These are phyloP conservation scores for Augochlorella aurata DNA, from an alignment of 2,888 invertebrate genomes.

Conservation along the genomic window DNA sequence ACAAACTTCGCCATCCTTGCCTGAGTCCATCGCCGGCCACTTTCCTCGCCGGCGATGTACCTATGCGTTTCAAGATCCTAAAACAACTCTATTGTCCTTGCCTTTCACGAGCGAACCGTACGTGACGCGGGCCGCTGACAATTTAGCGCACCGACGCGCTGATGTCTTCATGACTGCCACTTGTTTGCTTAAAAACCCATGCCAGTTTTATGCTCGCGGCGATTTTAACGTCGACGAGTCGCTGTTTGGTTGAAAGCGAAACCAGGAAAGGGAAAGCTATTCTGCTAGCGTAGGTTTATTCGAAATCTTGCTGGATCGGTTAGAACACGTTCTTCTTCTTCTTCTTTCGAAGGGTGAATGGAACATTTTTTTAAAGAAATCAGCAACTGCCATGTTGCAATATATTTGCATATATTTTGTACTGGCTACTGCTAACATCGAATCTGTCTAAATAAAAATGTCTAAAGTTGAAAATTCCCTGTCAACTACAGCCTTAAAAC, in stretches of 20 bases:
- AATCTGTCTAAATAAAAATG: no score
- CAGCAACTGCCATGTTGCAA: no score
- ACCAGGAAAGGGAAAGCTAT: not conserved
- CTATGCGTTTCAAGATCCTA: constrained; percentile 68
- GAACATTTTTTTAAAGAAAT: no score
- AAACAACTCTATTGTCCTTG: constrained; percentile 69
- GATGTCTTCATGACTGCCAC: constrained; percentile 20
- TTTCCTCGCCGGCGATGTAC: constrained; percentile 57
- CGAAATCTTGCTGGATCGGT: no score
- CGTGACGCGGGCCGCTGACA: constrained; percentile 23
- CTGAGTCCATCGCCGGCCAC: constrained; percentile 45
- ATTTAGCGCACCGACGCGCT: constrained; percentile 18
- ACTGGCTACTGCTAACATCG: no score
- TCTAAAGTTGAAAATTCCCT: no score
- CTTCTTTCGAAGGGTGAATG: no score
- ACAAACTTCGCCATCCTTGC: constrained; percentile 68
- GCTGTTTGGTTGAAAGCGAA: not conserved
- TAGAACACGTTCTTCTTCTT: no score
- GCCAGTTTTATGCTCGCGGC: not conserved
- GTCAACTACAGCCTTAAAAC: no score
- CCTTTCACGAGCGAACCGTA: constrained; percentile 25
- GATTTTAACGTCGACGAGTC: not conserved
- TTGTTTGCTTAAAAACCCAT: constrained; percentile 7
- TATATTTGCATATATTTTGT: no score
- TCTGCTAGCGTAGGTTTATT: no score